Evolutionary conservation across 2,797 vertebrate species (phyloP), one percentile per base, ranked within the genome.

Genomic region (Karalla daura): DNA sequence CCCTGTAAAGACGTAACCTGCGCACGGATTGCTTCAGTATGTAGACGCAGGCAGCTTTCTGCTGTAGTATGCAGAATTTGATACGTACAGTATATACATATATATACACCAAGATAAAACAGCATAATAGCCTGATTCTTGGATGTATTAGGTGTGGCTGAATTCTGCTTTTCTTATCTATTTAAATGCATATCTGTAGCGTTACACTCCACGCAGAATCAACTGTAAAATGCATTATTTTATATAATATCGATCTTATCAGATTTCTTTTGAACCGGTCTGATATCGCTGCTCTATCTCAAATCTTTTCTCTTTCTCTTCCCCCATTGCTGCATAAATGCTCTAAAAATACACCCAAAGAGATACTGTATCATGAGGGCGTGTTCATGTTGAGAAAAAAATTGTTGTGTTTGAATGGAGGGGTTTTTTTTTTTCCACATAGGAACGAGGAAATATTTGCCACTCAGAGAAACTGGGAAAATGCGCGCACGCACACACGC

Each of bases 391-490:
- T 60, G 33, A 5, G 27, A 24, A 39, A 60, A 45, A 56, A 44
- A 53, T 37, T 18, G 21, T 47, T 44, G 41, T 68, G 53, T 80
- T 70, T 53, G 70, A 68, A 60, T 53, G 28, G 28, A 43, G 35
- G 50, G 28, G 47, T 50, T 7, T 5, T 46, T 46, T 40, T 55
- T 53, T 11, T 51, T 53, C 63, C 58, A 53, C 64, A 71, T 65
- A 63, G 43, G 30, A 76, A 80, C 47, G 70, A 64, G 32, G 43
- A 66, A 76, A 85, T 74, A 85, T 84, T 80, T 86, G 55, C 52
- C 51, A 68, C 58, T 60, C 6, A 17, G 32, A 71, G 59, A 80
- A 78, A 68, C 62, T 33, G 51, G 43, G 55, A 68, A 72, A 59
- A 32, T 41, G 40, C 53, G 61, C 36, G 36, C 23, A 39, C 46